phyloP scores from a whole-genome alignment of 2,888 invertebrate species.

The Oscheius myriophilus region DNA sequence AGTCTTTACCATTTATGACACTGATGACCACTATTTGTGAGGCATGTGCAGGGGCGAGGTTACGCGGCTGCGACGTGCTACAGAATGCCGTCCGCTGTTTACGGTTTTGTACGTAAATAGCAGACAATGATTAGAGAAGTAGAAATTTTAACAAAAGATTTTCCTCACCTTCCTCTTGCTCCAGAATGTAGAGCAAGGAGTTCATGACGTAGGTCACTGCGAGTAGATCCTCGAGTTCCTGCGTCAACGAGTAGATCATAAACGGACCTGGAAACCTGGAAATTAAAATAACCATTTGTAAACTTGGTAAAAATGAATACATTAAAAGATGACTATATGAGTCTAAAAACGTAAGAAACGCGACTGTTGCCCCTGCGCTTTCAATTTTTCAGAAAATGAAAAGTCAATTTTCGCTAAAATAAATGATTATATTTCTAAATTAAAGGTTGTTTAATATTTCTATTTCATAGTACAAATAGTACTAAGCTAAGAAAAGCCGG shows the following conservation, averaged over 20 bases:
- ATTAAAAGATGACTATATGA: not conserved
- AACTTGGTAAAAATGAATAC: not conserved
- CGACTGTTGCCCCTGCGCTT: not conserved
- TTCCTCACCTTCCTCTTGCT: slow-evolving; percentile 3
- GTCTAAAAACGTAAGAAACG: not conserved
- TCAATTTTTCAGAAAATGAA: not conserved
- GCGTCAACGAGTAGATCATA: slow-evolving; percentile 25
- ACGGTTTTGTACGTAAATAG: not conserved
- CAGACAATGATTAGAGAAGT: not conserved
- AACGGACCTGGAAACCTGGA: not conserved
- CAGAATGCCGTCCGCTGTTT: not conserved
- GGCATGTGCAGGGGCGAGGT: too few species aligned
- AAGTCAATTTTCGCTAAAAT: too few species aligned
- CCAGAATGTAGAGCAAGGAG: slow-evolving; percentile 23
- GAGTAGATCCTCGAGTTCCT: slow-evolving; percentile 28
- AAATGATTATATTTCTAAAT: too few species aligned
- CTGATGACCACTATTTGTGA: too few species aligned
- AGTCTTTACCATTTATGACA: too few species aligned
- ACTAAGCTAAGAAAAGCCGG: not conserved
- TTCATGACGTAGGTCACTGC: slow-evolving; percentile 31
- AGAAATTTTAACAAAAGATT: too few species aligned
- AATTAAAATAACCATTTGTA: not conserved
- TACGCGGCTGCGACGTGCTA: too few species aligned
- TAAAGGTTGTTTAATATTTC: too few species aligned
- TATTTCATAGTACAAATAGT: not conserved